Evolutionary conservation across 2,113 vertebrate species (phyloP), one percentile per base, ranked within the genome.

Genomic region (Oenanthe melanoleuca): DNA sequence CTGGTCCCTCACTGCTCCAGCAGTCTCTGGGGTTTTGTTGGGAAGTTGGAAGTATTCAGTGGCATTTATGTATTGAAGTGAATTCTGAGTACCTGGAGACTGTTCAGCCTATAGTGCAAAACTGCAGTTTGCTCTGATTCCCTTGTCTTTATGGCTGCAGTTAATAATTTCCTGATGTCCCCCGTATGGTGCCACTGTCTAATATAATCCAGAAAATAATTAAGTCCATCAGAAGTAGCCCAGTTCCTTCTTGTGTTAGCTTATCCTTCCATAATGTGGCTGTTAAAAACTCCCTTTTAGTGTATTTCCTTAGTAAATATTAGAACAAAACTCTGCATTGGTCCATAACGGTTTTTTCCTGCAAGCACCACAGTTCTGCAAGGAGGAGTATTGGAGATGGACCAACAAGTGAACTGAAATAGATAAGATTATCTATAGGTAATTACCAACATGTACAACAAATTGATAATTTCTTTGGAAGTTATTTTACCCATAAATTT

Each of bases 181-280:
- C 8, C 9, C 6, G 29, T 34, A 66, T 13, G 25, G 33, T 71
- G 12, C n/a, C 67, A 65, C 24, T 61, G 38, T 33, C 44, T 89
- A 75, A 82, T 49, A 72, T 49, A 85, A 87, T 56, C 29, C 45
- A 88, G 59, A 77, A 92, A 92, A 80, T 65, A 79, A 90, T 73
- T 45, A 82, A 53, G 53, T 91, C n/a, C 45, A 28, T 80, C 63
- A 50, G 42, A 92, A 90, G 6, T 77, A 29, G 11, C 79, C 80
- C 42, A 20, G 19, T 90, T 85, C 23, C 16, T 11, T 77, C 22
- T 37, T 37, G 29, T 73, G 34, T 53, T 79, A 89, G 13, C 16
- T 92, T 88, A 55, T 50, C 11, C 38, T 80, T 92, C 23, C 7
- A 9, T 45, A 92, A 69, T 0, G 1, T 45, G 26, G 5, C 18